phyloP scores from a whole-genome alignment of 2,113 vertebrate genomes.

The Perca fluviatilis region DNA sequence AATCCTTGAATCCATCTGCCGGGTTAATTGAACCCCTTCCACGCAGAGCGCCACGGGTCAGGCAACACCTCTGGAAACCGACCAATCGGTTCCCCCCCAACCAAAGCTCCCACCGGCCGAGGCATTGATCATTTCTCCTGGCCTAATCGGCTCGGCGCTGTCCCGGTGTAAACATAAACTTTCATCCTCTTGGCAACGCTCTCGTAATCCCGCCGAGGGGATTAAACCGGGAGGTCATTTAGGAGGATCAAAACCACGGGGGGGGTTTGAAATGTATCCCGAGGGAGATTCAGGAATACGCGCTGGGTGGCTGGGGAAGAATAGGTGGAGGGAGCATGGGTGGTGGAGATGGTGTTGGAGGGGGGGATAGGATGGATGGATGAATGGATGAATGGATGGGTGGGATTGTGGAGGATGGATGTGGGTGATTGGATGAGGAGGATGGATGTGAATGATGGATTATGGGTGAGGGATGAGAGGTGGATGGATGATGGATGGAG shows the following conservation, averaged over 20 bases:
- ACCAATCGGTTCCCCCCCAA: constrained; percentile 15
- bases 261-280: constrained; percentile 71
- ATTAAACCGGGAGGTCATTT: constrained; percentile 55
- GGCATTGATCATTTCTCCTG: constrained; percentile 36
- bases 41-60: background rate
- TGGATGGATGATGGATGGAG: background rate
- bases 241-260: constrained; percentile 39
- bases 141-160: background rate
- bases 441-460: background rate
- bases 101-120: background rate
- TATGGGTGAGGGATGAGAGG: too few species aligned
- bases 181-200: constrained; percentile 43
- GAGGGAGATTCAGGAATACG: constrained; percentile 33
- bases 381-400: background rate
- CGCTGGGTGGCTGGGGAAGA: background rate
- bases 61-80: constrained; percentile 6
- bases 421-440: too few species aligned
- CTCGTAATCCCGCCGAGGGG: constrained; percentile 51
- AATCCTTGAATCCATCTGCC: background rate
- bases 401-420: background rate
- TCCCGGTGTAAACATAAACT: constrained; percentile 55
- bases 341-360: too few species aligned
- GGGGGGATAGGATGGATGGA: background rate
- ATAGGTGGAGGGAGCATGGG: background rate
- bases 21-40: constrained; percentile 3